A percentile compares a stretch with the other conserved stretches of the same genome.
These are phyloP conservation scores for Thamnophis elegans DNA, from an alignment of 2,797 vertebrate species.

Conservation along the genomic window DNA sequence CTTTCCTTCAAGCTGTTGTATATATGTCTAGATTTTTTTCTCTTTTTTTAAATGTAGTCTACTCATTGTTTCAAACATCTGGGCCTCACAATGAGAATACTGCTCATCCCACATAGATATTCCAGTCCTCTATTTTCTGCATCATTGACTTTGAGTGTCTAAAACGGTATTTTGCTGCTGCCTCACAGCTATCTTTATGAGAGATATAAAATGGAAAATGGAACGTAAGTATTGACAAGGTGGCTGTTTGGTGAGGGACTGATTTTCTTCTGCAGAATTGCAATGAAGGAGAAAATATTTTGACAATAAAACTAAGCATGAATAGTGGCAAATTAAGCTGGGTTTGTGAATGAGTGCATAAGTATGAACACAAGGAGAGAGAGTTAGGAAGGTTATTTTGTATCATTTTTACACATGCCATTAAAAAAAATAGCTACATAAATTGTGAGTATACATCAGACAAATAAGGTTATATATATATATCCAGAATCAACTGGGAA, in stretches of 20 bases:
- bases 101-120: conserved; percentile 47
- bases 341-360: not conserved
- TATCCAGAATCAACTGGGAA: not conserved
- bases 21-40: not conserved
- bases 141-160: conserved; percentile 61
- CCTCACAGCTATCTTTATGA: conserved; percentile 49
- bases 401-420: not conserved
- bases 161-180: conserved; percentile 57
- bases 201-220: conserved; percentile 49
- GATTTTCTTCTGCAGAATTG: conserved; percentile 36
- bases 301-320: conserved; percentile 32
- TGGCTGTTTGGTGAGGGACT: not conserved
- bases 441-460: not conserved
- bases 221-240: conserved; percentile 35
- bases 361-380: not conserved
- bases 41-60: conserved; percentile 35
- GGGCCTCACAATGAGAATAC: conserved; percentile 38
- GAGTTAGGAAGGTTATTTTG: not conserved
- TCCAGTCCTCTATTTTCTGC: conserved; percentile 53
- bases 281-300: conserved; percentile 25
- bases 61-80: conserved; percentile 58
- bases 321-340: conserved; percentile 17
- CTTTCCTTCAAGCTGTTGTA: conserved; percentile 49
- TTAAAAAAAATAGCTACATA: not conserved
- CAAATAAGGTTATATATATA: not conserved